Evolutionary conservation across 2,888 invertebrate species (phyloP).

Genomic region (Patella depressa): DNA sequence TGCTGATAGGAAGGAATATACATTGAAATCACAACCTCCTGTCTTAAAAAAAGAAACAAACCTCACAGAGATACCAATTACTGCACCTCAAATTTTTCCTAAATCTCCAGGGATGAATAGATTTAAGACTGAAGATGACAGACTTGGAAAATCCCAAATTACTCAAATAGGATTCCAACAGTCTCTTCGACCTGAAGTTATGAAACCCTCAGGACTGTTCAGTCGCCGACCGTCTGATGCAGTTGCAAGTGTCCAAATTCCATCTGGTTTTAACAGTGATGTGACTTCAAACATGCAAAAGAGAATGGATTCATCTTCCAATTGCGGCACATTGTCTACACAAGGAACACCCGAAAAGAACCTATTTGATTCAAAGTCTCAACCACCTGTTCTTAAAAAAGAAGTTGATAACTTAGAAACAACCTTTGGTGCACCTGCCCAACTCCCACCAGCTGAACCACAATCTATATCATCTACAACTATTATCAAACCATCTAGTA

Average conservation of each 20-base stretch:
- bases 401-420: neutral
- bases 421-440: neutral
- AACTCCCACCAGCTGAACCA: neutral
- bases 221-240: constrained; percentile 4
- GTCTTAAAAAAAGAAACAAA: constrained; percentile 1
- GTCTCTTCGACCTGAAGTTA: neutral
- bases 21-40: neutral
- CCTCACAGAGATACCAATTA: neutral
- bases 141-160: neutral
- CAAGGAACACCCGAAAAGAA: neutral
- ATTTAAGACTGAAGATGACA: neutral
- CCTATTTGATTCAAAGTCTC: neutral
- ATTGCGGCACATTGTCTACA: constrained; percentile 4
- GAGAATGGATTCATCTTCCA: constrained; percentile 15
- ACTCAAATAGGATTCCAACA: neutral
- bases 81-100: neutral
- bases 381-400: constrained; percentile 1
- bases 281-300: neutral
- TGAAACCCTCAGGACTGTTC: constrained; percentile 3
- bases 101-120: neutral
- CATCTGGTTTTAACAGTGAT: neutral
- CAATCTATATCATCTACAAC: constrained; percentile 10
- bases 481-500: neutral
- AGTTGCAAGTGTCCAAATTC: neutral
- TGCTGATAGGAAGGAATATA: neutral